phyloP scores from a whole-genome alignment of 2,797 vertebrate species.

The Babyrousa celebensis region DNA sequence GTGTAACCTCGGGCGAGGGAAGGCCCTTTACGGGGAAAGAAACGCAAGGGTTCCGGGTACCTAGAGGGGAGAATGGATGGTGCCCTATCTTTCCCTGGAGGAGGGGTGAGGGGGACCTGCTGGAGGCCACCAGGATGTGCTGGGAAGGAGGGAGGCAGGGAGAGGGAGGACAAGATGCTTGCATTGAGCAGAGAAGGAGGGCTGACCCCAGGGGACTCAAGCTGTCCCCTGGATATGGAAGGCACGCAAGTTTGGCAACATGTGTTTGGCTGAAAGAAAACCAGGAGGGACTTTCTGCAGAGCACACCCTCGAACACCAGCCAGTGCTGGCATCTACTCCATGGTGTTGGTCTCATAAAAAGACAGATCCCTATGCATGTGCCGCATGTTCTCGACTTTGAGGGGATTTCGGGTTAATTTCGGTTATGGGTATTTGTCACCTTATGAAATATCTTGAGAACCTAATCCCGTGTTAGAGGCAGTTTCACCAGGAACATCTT shows the following conservation, averaged over 20 bases:
- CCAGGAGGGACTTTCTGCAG: neutral
- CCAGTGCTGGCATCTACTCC: fast-evolving
- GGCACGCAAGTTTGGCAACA: fast-evolving
- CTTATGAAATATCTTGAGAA: neutral
- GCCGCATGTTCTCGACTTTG: neutral
- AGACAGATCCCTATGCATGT: fast-evolving
- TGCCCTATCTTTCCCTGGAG: slow-evolving; percentile 85
- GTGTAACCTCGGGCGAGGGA: slow-evolving; percentile 57
- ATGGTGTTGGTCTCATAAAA: fast-evolving
- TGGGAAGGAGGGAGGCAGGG: neutral
- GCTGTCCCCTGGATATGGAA: neutral
- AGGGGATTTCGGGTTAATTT: neutral
- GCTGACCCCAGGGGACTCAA: neutral
- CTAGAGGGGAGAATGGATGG: slow-evolving; percentile 87
- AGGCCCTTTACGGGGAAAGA: slow-evolving; percentile 88
- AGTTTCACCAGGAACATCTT: neutral
- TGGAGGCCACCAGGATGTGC: neutral
- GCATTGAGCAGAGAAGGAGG: neutral
- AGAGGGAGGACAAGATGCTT: neutral
- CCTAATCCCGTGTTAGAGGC: fast-evolving
- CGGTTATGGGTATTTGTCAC: neutral
- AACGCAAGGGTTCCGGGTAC: slow-evolving; percentile 88
- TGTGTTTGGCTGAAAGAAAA: neutral
- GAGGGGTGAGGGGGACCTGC: slow-evolving; percentile 56
- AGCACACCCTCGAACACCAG: neutral